Conservation (phyloP, 1,140 invertebrate species). For the Drosophila bipectinata region DNA sequence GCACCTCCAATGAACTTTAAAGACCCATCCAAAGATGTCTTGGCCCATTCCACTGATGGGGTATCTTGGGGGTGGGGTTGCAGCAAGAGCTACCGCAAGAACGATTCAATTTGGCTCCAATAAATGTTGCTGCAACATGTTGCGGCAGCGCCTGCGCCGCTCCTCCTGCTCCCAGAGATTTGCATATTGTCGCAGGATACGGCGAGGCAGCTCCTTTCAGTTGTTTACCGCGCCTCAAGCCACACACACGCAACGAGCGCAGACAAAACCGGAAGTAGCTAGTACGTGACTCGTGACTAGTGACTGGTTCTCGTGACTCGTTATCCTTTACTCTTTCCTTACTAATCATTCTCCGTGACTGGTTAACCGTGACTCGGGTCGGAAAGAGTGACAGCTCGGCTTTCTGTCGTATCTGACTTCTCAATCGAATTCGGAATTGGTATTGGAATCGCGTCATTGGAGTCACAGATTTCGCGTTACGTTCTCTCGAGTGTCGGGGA, state of each 20-base stretch:
- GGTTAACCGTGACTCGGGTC: conserved; percentile 19
- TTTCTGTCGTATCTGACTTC: conserved; percentile 36
- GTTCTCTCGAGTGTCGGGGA: conserved; percentile 5
- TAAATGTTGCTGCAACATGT: conserved; percentile 78
- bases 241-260: conserved; percentile 58
- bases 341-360: conserved; percentile 3
- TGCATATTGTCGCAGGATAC: conserved; percentile 53
- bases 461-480: conserved; percentile 36
- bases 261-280: conserved; percentile 26
- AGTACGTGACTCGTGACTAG: conserved; percentile 8
- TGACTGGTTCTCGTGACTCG: conserved; percentile 4
- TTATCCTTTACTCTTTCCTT: neutral
- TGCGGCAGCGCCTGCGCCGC: conserved; percentile 59
- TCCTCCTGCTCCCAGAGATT: conserved; percentile 40
- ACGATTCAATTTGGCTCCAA: conserved; percentile 72
- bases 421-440: conserved; percentile 33
- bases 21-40: conserved; percentile 10
- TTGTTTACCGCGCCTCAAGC: conserved; percentile 73
- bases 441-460: conserved; percentile 40
- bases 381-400: conserved; percentile 17
- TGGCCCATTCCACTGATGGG: neutral
- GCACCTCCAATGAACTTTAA: conserved; percentile 59
- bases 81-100: conserved; percentile 4
- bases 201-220: conserved; percentile 45
- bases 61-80: neutral